Percentiles rank a stretch among this genome's conserved stretches.
Conservation (phyloP, 1,140 invertebrate species). For the Branchinecta lynchi region DNA sequence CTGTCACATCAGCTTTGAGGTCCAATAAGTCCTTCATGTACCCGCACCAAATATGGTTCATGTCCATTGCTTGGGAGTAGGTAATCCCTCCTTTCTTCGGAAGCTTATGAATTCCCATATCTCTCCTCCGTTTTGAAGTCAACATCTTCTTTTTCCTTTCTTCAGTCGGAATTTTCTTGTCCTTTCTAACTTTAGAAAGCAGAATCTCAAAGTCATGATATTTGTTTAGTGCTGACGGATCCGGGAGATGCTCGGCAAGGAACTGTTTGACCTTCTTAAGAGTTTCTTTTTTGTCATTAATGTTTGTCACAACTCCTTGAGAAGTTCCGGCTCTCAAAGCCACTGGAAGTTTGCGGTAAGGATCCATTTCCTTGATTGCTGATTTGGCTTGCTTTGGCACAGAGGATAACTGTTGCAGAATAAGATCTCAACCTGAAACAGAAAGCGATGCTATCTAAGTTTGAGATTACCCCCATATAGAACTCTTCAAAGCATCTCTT, state of each 20-base stretch:
- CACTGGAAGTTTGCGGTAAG: background rate
- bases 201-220: background rate
- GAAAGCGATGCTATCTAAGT: no score
- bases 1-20: background rate
- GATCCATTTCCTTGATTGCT: background rate
- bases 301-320: background rate
- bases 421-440: no score
- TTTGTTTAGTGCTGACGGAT: background rate
- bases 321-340: background rate
- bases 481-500: no score
- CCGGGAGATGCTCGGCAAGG: background rate
- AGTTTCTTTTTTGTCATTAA: background rate
- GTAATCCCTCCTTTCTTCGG: background rate
- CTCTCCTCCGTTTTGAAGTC: background rate
- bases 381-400: no score
- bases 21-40: background rate
- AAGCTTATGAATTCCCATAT: background rate
- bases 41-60: background rate
- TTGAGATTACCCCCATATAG: no score
- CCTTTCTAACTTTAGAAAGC: background rate
- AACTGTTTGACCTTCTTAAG: background rate
- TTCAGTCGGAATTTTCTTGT: background rate
- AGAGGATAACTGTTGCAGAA: no score
- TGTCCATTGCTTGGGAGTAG: background rate
- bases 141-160: background rate